Base-by-base conservation (phyloP, 1,140 invertebrate species). In the Plectrocnemia conspersa region DNA sequence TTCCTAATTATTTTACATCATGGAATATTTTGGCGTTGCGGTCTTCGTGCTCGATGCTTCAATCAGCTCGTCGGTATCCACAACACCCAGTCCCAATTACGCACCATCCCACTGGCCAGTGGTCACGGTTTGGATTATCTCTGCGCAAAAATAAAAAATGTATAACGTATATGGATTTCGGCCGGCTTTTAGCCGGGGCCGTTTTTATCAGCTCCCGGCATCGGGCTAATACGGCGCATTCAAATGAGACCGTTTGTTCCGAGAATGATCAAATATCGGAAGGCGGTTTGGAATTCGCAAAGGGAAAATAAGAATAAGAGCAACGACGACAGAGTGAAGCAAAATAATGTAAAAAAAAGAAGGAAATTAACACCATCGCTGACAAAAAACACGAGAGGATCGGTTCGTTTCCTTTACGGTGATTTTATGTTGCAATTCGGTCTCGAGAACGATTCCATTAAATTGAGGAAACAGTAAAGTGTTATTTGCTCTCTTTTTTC, bases 361-460 rank as follows among this genome's bases (percentile, higher is more conserved):
- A 25, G 33, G 22, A 50, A 50, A 38, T 50, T 38, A 38, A 50
- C 25, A 35, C 47, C 47, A 35, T 50, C 47, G 11, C 25, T 50
- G 47, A 35, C 47, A 50, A 19, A 50, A 29, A 50, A 35, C 47
- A 38, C 47, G 40, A 50, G 40, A 50, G 47, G 33, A 38, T 38
- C 22, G 25, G 33, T 50, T 27, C 19, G 32, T 35, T n/a, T 38
- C 33, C 33, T 50, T 50, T 50, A 50, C 38, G 27, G 15, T 22
- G 32, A 50, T 50, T 50, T 50, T 50, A 50, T 50, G 36, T 50
- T 50, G 47, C 47, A 50, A 50, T 50, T 50, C n/a, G n/a, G n/a
- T n/a, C 38, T 50, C 13, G 35, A 23, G 29, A 13, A 21, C 47
- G 33, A 23, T 38, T 19, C 29, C 47, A 33, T 50, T 50, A 50